These are phyloP conservation scores for Bombylius major DNA, from an alignment of 2,888 invertebrate species.

Conservation along the genomic window DNA sequence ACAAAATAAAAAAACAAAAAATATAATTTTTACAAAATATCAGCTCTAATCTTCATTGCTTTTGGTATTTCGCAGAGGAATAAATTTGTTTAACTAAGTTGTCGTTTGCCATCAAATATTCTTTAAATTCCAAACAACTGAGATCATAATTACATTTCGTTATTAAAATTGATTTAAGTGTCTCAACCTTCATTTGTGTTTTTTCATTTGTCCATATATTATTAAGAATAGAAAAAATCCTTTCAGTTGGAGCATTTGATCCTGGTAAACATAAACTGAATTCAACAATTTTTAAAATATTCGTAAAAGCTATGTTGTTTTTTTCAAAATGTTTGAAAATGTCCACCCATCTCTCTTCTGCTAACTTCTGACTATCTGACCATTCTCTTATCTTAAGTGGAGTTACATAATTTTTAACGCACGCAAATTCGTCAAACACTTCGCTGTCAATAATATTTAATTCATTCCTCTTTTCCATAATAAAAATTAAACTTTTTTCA, in stretches of 20 bases:
- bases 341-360: constrained; percentile 4
- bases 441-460: constrained; percentile 6
- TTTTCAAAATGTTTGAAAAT: constrained; percentile 4
- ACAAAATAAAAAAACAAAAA: too few species aligned
- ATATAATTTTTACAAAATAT: too few species aligned
- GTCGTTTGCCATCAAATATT: neutral
- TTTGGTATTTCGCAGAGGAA: neutral
- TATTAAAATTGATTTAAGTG: neutral
- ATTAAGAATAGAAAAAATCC: neutral
- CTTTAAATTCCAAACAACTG: neutral
- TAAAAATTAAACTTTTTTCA: neutral
- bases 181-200: neutral
- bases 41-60: too few species aligned
- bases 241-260: constrained; percentile 6
- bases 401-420: constrained; percentile 5
- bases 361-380: neutral
- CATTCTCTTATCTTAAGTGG: constrained; percentile 6
- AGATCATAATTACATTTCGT: neutral
- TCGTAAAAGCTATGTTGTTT: constrained; percentile 1
- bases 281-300: constrained; percentile 5
- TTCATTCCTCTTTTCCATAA: constrained; percentile 5
- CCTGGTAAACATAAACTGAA: constrained; percentile 2
- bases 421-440: constrained; percentile 8
- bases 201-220: neutral
- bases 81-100: neutral